Conservation (phyloP, 2,888 invertebrate species). For the Spatulosminthurus flaviceps region DNA sequence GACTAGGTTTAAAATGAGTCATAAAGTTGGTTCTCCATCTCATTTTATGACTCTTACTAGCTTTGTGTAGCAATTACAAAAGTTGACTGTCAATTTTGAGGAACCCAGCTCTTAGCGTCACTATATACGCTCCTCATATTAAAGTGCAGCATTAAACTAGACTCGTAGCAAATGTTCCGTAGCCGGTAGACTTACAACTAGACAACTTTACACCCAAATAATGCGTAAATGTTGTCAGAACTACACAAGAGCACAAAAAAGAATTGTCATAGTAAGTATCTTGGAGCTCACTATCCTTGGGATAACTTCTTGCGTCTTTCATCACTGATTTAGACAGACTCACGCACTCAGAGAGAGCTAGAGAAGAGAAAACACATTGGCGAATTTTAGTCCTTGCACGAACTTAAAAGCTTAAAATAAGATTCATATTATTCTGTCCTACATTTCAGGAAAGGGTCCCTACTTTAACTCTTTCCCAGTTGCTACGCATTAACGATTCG, state of each 20-base stretch:
- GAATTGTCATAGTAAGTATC: constrained; percentile 2
- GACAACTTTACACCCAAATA: constrained; percentile 31
- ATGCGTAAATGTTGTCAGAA: constrained; percentile 18
- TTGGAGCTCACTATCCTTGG: neutral
- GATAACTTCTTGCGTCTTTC: neutral
- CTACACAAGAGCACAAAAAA: neutral
- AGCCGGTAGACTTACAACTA: constrained; percentile 23
- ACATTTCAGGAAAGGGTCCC: neutral
- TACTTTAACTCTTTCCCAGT: neutral
- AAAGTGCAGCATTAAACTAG: constrained; percentile 36
- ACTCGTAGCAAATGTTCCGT: constrained; percentile 30
- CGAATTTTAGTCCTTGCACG: neutral
- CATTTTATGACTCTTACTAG: constrained; percentile 31
- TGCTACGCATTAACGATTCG: constrained; percentile 2
- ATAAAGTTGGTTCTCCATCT: constrained; percentile 29
- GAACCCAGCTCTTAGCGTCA: neutral
- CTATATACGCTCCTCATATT: constrained; percentile 12
- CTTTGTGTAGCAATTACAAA: constrained; percentile 14
- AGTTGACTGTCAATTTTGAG: constrained; percentile 11
- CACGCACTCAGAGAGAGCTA: neutral
- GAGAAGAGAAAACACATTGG: neutral
- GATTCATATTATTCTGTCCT: neutral
- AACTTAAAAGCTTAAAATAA: constrained; percentile 8
- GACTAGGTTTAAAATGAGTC: constrained; percentile 26
- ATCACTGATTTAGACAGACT: neutral